Evolutionary conservation across 2,888 invertebrate genomes (phyloP), one percentile per base, ranked within the genome.

Genomic region (Aphrophora alni): DNA sequence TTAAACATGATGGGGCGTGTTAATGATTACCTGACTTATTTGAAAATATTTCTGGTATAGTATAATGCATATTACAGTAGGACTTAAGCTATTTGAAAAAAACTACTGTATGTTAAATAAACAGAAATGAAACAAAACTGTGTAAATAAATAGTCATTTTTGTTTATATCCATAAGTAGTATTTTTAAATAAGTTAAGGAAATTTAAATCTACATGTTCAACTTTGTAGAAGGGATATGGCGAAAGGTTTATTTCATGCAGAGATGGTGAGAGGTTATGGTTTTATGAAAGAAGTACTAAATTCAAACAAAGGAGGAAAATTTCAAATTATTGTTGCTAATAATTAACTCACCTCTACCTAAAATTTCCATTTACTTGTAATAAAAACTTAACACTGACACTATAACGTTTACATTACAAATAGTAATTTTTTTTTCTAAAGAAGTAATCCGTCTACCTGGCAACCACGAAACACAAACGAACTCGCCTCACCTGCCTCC

Each of bases 231-330:
- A 5, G n/a, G n/a, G 59, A 59, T 59, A 59, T 59, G 59, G 59
- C 59, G 59, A 59, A 59, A 59, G 59, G 59, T 14, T 59, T 12
- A 14, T 59, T 44, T 59, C n/a, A 33, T 33, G 3, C 33, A 59
- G 21, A 59, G 59, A 59, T 59, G 59, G 59, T 59, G 59, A 59
- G 59, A 59, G 59, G 59, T 59, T 59, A 59, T 59, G 59, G 59
- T 59, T n/a, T 59, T 10, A 44, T 7, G 10, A 59, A 59, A 21
- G 59, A 59, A 59, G 21, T 59, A 7, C 59, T 2, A n/a, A n/a
- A 59, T 59, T 59, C 4, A n/a, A 59, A 59, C 59, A 59, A 59
- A 59, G 21, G 59, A 21, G 8, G 33, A 3, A 33, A 33, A 33
- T 33, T 5, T 33, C 33, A 33, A n/a, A n/a, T 8, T 33, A 33